Evolutionary conservation across 2,113 vertebrate species (phyloP).

Genomic region (Phylloscopus whistleri): DNA sequence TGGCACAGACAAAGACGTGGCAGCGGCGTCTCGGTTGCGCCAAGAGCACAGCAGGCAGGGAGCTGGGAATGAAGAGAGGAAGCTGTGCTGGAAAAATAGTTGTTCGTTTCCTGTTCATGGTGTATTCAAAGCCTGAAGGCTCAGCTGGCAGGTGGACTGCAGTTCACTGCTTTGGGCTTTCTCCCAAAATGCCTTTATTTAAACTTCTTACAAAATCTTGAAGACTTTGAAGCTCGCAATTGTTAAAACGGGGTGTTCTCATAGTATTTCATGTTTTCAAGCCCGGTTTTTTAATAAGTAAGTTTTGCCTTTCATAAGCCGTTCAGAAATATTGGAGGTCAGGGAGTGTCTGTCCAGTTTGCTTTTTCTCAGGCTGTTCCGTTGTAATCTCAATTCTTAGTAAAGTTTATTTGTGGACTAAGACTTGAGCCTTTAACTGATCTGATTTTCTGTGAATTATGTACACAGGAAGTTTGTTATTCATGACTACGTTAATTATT

Average conservation of each 20-base stretch:
- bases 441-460: neutral
- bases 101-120: neutral
- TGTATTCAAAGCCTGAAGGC: neutral
- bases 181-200: neutral
- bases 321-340: neutral
- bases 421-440: neutral
- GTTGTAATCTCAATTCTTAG: neutral
- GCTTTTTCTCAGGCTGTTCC: neutral
- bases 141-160: constrained; percentile 8
- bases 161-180: neutral
- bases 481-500: neutral
- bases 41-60: neutral
- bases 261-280: neutral
- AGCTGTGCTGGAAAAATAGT: neutral
- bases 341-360: neutral
- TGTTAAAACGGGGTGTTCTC: neutral
- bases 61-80: neutral
- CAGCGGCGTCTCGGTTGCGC: neutral
- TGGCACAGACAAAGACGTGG: constrained; percentile 65
- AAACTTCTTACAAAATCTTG: neutral
- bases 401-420: neutral
- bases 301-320: neutral
- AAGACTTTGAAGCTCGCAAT: neutral
- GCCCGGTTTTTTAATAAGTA: rapidly evolving
- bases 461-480: neutral